These are phyloP conservation scores for Lasioglossum figueresi DNA, from an alignment of 2,888 invertebrate genomes.

Conservation along the genomic window DNA sequence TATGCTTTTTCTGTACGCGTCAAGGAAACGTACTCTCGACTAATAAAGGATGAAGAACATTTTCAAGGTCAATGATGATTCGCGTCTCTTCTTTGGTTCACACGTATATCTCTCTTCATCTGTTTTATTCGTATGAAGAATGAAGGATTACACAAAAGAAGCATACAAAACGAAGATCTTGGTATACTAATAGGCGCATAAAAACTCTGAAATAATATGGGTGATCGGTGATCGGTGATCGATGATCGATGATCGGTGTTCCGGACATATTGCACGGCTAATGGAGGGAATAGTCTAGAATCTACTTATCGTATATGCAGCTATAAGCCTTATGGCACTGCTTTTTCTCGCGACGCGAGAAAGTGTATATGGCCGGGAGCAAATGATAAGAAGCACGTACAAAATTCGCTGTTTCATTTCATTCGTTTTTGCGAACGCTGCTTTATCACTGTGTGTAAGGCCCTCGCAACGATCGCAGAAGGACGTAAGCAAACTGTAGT, in stretches of 20 bases:
- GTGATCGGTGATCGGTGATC: no score
- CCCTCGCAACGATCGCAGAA: not conserved
- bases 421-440: not conserved
- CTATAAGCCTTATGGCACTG: conserved; percentile 56
- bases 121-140: not conserved
- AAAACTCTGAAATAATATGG: not conserved
- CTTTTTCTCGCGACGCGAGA: not conserved
- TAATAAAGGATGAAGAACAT: conserved; percentile 69
- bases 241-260: no score
- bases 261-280: not conserved
- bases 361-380: not conserved
- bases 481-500: not conserved
- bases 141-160: not conserved
- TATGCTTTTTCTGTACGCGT: conserved; percentile 84
- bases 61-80: conserved; percentile 62
- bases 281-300: not conserved
- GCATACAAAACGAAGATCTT: not conserved
- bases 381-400: conserved; percentile 17
- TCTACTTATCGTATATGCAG: conserved; percentile 1
- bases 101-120: not conserved
- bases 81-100: not conserved
- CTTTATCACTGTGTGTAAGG: not conserved
- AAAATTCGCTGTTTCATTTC: conserved; percentile 16
- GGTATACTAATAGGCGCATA: not conserved
- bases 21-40: conserved; percentile 75